Conservation (phyloP, 2,113 vertebrate species). For the Anarrhichthys ocellatus region DNA sequence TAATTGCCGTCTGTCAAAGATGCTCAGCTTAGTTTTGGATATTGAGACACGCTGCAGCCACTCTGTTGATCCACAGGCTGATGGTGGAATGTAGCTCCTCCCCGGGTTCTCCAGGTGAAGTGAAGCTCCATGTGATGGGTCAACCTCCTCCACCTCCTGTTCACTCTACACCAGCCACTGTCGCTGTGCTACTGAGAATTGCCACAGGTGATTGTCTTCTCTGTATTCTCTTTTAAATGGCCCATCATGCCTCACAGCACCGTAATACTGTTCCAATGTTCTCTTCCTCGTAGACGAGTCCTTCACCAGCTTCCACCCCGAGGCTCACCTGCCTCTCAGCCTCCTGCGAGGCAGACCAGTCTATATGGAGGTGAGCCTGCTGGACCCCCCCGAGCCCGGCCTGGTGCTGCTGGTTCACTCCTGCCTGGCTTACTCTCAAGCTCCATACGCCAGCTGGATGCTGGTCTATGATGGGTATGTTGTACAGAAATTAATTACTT, state of each 20-base stretch:
- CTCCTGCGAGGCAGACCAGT: constrained; percentile 39
- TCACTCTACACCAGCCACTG: constrained; percentile 11
- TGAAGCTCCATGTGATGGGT: constrained; percentile 46
- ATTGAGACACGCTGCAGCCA: no score
- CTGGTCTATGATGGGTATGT: constrained; percentile 73
- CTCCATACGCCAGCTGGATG: constrained; percentile 55
- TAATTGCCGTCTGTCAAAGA: neutral
- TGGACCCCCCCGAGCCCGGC: constrained; percentile 41
- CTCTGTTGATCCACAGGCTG: constrained; percentile 40
- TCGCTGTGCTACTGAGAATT: constrained; percentile 62
- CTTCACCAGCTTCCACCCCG: constrained; percentile 67
- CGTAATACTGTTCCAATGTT: neutral
- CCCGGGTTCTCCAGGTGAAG: constrained; percentile 36
- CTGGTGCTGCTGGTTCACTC: constrained; percentile 73
- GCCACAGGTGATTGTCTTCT: constrained; percentile 55
- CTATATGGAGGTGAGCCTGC: constrained; percentile 67
- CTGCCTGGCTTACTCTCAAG: constrained; percentile 67
- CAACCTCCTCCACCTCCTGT: neutral
- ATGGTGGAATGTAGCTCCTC: constrained; percentile 59
- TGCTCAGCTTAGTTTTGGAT: neutral
- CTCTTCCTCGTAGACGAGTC: constrained; percentile 49
- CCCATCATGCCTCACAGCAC: neutral
- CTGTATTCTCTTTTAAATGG: neutral
- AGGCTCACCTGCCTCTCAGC: constrained; percentile 67
- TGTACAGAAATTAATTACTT: neutral